A percentile compares a stretch with the other conserved stretches of the same genome.
Evolutionary conservation across 2,888 invertebrate species (phyloP).

Genomic region (Exephanes ischioxanthus): DNA sequence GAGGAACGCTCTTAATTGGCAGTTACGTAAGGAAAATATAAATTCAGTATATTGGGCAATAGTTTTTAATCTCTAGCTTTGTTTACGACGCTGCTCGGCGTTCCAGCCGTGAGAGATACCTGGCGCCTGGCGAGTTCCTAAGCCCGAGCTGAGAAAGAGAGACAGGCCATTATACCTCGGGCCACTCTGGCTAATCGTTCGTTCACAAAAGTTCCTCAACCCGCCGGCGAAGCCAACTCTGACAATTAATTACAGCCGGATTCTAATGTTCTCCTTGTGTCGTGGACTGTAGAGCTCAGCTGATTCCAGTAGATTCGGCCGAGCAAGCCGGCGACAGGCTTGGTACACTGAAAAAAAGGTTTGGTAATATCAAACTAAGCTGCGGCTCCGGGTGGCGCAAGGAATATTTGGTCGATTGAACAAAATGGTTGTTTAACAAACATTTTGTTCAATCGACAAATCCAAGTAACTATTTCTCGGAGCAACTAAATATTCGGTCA

Average conservation of each 20-base stretch:
- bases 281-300: neutral
- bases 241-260: conserved; percentile 44
- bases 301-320: conserved; percentile 24
- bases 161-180: conserved; percentile 34
- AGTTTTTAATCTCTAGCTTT: conserved; percentile 56
- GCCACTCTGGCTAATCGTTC: conserved; percentile 39
- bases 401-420: no score
- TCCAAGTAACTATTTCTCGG: no score
- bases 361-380: no score
- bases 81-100: conserved; percentile 48
- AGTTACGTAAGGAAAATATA: conserved; percentile 71
- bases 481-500: no score
- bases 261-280: conserved; percentile 33
- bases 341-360: neutral
- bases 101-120: conserved; percentile 24
- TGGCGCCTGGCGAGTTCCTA: conserved; percentile 56
- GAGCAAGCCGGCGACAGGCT: neutral
- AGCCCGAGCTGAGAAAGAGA: conserved; percentile 34
- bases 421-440: no score
- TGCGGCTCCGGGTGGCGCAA: no score
- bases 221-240: neutral
- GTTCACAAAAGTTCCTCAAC: conserved; percentile 54
- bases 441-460: no score
- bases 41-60: conserved; percentile 68
- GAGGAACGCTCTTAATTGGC: conserved; percentile 74